Evolutionary conservation across 2,797 vertebrate genomes (phyloP).

Genomic region (Harpagifer antarcticus): DNA sequence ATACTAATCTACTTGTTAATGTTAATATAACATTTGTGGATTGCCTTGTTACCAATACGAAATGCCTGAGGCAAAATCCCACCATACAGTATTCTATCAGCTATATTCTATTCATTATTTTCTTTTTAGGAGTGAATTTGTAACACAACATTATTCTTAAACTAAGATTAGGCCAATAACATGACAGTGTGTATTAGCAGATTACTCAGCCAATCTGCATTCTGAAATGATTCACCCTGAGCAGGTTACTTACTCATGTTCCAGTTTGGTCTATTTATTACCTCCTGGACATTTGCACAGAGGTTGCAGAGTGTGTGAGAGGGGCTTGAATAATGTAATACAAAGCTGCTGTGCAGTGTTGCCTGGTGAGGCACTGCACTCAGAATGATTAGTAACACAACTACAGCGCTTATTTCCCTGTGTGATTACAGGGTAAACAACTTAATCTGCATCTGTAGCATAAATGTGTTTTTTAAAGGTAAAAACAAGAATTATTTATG

Average conservation of each 20-base stretch:
- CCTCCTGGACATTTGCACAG: constrained; percentile 44
- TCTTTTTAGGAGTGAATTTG: neutral
- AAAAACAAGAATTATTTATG: constrained; percentile 54
- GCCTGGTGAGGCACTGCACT: constrained; percentile 56
- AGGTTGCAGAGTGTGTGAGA: constrained; percentile 22
- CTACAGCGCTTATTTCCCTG: constrained; percentile 38
- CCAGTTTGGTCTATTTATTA: constrained; percentile 47
- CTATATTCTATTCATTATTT: neutral
- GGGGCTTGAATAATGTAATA: constrained; percentile 61
- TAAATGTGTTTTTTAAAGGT: constrained; percentile 54
- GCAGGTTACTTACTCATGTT: constrained; percentile 30
- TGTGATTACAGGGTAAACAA: constrained; percentile 62
- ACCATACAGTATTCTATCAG: neutral
- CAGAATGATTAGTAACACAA: constrained; percentile 68
- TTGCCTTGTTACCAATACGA: neutral
- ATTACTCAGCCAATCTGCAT: constrained; percentile 13
- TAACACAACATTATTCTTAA: constrained; percentile 9
- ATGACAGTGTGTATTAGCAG: neutral
- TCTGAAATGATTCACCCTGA: constrained; percentile 24
- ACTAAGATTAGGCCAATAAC: neutral
- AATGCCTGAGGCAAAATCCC: neutral
- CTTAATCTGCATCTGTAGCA: constrained; percentile 57
- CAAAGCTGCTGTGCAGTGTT: constrained; percentile 51
- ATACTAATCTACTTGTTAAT: constrained; percentile 5
- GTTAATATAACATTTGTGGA: neutral